Evolutionary conservation across 2,888 invertebrate genomes (phyloP).

Genomic region (Andrena marginata): DNA sequence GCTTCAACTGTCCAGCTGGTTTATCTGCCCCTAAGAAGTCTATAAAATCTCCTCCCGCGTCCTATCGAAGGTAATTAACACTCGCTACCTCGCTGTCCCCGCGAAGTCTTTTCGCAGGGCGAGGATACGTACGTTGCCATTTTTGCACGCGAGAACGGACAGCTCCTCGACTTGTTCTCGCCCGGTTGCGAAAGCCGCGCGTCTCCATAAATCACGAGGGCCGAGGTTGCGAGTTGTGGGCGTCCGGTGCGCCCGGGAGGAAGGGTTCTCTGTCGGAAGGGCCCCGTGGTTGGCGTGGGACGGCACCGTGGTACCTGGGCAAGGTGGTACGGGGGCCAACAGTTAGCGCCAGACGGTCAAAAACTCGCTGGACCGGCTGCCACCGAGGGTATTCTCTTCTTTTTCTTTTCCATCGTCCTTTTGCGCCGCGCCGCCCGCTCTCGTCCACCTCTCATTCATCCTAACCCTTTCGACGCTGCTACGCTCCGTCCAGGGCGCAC

Average conservation of each 20-base stretch:
- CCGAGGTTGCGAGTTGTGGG: slow-evolving; percentile 67
- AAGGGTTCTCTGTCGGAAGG: slow-evolving; percentile 62
- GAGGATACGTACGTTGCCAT: background rate
- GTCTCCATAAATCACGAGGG: slow-evolving; percentile 64
- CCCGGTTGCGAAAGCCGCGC: slow-evolving; percentile 20
- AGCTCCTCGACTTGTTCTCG: slow-evolving; percentile 1
- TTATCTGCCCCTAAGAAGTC: too few species aligned
- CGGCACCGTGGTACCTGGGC: slow-evolving; percentile 65
- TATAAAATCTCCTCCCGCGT: too few species aligned
- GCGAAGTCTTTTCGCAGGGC: too few species aligned
- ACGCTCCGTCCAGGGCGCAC: background rate
- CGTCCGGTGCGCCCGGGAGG: slow-evolving; percentile 61
- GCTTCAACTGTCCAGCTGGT: too few species aligned
- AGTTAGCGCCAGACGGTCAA: slow-evolving; percentile 83
- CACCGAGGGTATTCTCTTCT: slow-evolving; percentile 51
- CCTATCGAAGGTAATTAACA: too few species aligned
- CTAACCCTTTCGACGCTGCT: slow-evolving; percentile 15
- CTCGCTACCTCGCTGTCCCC: too few species aligned
- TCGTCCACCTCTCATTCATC: slow-evolving; percentile 51
- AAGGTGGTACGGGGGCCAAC: slow-evolving; percentile 73
- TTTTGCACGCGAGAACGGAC: background rate
- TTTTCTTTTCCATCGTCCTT: slow-evolving; percentile 44
- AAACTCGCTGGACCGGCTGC: slow-evolving; percentile 82
- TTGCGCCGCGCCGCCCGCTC: slow-evolving; percentile 41
- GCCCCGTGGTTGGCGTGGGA: slow-evolving; percentile 70